Percentiles rank a stretch among this genome's conserved stretches.
Evolutionary conservation across 2,113 vertebrate genomes (phyloP).

Genomic region (Embiotoca jacksoni): DNA sequence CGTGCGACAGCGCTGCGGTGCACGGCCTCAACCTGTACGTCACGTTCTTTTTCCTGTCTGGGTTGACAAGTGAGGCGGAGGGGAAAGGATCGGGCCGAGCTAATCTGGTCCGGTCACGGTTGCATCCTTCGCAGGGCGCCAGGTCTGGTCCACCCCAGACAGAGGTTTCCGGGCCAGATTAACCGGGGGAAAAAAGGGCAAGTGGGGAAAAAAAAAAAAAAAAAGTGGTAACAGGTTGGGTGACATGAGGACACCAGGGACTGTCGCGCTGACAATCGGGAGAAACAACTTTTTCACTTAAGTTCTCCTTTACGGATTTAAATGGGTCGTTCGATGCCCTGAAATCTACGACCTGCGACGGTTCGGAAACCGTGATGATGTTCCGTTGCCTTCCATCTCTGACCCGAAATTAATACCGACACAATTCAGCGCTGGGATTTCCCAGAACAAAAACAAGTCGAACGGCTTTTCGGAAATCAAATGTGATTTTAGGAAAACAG

Average conservation of each 20-base stretch:
- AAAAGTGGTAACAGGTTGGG: conserved; percentile 2
- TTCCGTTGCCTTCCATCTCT: too few species aligned
- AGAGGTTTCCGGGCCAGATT: conserved; percentile 67
- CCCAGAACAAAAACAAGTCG: too few species aligned
- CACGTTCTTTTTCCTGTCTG: conserved; percentile 63
- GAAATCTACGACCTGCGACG: too few species aligned
- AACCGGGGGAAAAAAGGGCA: conserved; percentile 53
- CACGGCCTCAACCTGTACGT: conserved; percentile 47
- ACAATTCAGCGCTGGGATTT: too few species aligned
- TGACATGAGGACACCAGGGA: not conserved
- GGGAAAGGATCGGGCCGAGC: not conserved
- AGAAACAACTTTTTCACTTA: too few species aligned
- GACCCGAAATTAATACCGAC: too few species aligned
- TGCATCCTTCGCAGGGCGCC: conserved; percentile 28
- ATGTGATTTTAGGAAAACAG: too few species aligned
- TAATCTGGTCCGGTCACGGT: conserved; percentile 51
- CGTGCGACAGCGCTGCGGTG: not conserved
- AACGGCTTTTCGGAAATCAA: too few species aligned
- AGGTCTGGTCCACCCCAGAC: conserved; percentile 31
- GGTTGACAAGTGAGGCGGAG: conserved; percentile 13
- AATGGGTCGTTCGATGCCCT: too few species aligned
- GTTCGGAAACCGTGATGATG: too few species aligned
- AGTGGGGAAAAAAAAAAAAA: conserved; percentile 45
- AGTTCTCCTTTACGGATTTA: too few species aligned
- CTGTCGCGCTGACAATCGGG: too few species aligned